A percentile compares a stretch with the other conserved stretches of the same genome.
These are phyloP conservation scores for Ctena decussata DNA, from an alignment of 2,888 invertebrate genomes.

Conservation along the genomic window DNA sequence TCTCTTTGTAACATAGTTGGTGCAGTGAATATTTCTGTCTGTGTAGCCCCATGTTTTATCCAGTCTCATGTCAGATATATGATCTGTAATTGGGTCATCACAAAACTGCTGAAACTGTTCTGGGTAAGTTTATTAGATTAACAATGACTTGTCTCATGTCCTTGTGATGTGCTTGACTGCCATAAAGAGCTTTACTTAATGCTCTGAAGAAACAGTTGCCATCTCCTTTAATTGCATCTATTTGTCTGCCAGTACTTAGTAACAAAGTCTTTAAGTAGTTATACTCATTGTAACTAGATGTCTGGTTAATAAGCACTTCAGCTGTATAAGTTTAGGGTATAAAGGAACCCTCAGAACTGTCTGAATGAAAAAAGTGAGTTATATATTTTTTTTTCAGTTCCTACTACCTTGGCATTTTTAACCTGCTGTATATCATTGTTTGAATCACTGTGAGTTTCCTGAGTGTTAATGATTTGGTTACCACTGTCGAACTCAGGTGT, in stretches of 20 bases:
- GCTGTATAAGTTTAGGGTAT: too few species aligned
- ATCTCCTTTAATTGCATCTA: slow-evolving; percentile 80
- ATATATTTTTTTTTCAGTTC: too few species aligned
- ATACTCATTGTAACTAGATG: slow-evolving; percentile 71
- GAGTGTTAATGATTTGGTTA: too few species aligned
- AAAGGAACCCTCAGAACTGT: too few species aligned
- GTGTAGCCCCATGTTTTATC: slow-evolving; percentile 78
- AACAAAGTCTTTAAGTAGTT: slow-evolving; percentile 66
- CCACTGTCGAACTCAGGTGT: too few species aligned
- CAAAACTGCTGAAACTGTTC: slow-evolving; percentile 75
- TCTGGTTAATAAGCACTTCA: slow-evolving; percentile 55
- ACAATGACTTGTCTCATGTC: slow-evolving; percentile 76
- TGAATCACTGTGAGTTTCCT: too few species aligned
- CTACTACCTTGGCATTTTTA: too few species aligned
- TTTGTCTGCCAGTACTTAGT: slow-evolving; percentile 63
- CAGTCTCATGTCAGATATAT: slow-evolving; percentile 71
- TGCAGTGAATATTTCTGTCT: slow-evolving; percentile 80
- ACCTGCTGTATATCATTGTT: too few species aligned
- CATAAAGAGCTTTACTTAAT: slow-evolving; percentile 79
- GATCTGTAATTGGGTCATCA: slow-evolving; percentile 68
- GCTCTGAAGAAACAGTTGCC: slow-evolving; percentile 82
- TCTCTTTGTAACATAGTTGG: slow-evolving; percentile 76
- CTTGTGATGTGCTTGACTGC: slow-evolving; percentile 73
- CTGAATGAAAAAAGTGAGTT: too few species aligned
- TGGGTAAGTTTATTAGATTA: slow-evolving; percentile 73